Conservation (phyloP, 2,888 invertebrate genomes). For the Troglohyphantes excavatus region DNA sequence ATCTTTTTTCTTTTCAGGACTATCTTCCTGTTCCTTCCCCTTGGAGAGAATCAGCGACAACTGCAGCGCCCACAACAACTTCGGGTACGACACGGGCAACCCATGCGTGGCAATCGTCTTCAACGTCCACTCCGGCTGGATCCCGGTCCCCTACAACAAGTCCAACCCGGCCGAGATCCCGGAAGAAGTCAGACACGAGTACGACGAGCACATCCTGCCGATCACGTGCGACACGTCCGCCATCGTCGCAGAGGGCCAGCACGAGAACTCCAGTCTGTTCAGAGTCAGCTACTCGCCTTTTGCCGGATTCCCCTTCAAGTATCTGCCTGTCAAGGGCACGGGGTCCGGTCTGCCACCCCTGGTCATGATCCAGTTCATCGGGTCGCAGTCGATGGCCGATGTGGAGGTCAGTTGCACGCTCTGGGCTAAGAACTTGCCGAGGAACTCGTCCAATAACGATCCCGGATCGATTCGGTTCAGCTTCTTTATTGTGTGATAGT, state of each 20-base stretch:
- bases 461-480: conserved; percentile 52
- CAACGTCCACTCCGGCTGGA: conserved; percentile 61
- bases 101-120: conserved; percentile 74
- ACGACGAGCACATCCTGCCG: conserved; percentile 46
- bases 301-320: conserved; percentile 57
- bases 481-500: conserved; percentile 57
- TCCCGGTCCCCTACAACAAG: conserved; percentile 48
- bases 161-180: conserved; percentile 43
- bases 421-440: conserved; percentile 71
- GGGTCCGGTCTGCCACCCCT: conserved; percentile 51
- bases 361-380: conserved; percentile 76
- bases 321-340: conserved; percentile 16
- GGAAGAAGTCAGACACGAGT: background rate
- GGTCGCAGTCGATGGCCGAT: conserved; percentile 25
- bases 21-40: conserved; percentile 67
- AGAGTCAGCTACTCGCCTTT: conserved; percentile 68
- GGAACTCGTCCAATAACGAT: conserved; percentile 22
- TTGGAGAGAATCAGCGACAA: conserved; percentile 71
- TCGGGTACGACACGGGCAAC: conserved; percentile 71
- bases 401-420: conserved; percentile 64
- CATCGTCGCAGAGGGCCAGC: background rate
- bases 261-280: conserved; percentile 1
- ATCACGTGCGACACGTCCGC: conserved; percentile 55
- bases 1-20: conserved; percentile 13
- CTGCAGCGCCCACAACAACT: conserved; percentile 69